Evolutionary conservation across 2,113 vertebrate genomes (phyloP).

Genomic region (Scophthalmus maximus): DNA sequence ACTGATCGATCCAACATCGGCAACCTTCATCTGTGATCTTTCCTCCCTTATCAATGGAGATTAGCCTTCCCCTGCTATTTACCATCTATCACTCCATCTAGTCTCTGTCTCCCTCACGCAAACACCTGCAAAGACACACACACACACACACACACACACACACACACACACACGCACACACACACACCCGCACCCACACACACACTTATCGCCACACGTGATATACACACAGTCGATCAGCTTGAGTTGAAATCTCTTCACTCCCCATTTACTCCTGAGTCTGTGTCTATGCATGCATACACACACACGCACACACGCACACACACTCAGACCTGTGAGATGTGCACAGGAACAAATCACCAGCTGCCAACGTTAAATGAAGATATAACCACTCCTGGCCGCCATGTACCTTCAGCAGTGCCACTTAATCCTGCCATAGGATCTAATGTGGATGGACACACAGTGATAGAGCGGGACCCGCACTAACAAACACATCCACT

Average conservation of each 20-base stretch:
- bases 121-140: constrained; percentile 21
- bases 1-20: constrained; percentile 55
- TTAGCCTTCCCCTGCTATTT: constrained; percentile 61
- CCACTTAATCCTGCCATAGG: constrained; percentile 72
- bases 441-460: constrained; percentile 78
- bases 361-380: constrained; percentile 73
- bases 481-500: constrained; percentile 69
- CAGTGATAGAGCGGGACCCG: constrained; percentile 63
- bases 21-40: constrained; percentile 66
- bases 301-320: background rate
- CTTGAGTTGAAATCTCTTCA: constrained; percentile 61
- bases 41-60: constrained; percentile 64
- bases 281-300: constrained; percentile 19
- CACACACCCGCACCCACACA: background rate
- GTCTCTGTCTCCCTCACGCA: constrained; percentile 20
- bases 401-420: constrained; percentile 62
- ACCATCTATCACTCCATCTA: constrained; percentile 42
- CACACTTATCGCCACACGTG: constrained; percentile 26
- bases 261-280: constrained; percentile 55
- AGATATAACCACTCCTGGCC: constrained; percentile 74
- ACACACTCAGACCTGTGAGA: constrained; percentile 30
- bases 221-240: constrained; percentile 52
- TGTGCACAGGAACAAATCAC: constrained; percentile 66
- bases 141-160: constrained; percentile 34
- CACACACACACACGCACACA: constrained; percentile 40